These are phyloP conservation scores for Trematomus loennbergii DNA, from an alignment of 2,113 vertebrate genomes.

Conservation along the genomic window DNA sequence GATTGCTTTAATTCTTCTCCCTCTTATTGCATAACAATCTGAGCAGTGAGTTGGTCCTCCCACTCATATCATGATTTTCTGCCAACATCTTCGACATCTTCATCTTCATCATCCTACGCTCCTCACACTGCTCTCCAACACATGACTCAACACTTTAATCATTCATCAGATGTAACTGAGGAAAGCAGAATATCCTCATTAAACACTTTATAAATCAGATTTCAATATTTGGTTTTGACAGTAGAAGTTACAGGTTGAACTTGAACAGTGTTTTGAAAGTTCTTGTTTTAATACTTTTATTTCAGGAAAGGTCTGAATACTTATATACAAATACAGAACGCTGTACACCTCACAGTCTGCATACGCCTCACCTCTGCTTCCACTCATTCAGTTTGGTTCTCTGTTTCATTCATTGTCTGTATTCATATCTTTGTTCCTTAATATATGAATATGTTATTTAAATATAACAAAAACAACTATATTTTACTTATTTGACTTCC, in stretches of 20 bases:
- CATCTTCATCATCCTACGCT: slow-evolving; percentile 10
- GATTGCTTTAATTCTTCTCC: background rate
- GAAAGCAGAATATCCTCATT: background rate
- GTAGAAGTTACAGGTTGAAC: background rate
- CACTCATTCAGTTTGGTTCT: too few species aligned
- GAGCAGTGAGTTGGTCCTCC: background rate
- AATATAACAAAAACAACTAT: background rate
- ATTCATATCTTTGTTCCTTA: background rate
- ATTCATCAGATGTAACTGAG: background rate
- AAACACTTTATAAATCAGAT: background rate
- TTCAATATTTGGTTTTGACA: background rate
- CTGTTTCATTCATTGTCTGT: too few species aligned
- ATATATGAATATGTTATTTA: background rate
- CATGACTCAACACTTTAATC: slow-evolving; percentile 4
- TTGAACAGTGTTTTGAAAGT: too few species aligned
- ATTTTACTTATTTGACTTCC: too few species aligned
- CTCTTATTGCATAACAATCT: background rate
- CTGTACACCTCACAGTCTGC: too few species aligned
- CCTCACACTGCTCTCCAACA: background rate
- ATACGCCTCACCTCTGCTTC: too few species aligned
- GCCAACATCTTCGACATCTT: slow-evolving; percentile 9
- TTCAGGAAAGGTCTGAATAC: too few species aligned
- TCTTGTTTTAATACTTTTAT: too few species aligned
- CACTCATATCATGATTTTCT: slow-evolving; percentile 5
- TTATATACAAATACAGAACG: too few species aligned